Evolutionary conservation across 2,797 vertebrate genomes (phyloP).

Genomic region (Adrianichthys oophorus): DNA sequence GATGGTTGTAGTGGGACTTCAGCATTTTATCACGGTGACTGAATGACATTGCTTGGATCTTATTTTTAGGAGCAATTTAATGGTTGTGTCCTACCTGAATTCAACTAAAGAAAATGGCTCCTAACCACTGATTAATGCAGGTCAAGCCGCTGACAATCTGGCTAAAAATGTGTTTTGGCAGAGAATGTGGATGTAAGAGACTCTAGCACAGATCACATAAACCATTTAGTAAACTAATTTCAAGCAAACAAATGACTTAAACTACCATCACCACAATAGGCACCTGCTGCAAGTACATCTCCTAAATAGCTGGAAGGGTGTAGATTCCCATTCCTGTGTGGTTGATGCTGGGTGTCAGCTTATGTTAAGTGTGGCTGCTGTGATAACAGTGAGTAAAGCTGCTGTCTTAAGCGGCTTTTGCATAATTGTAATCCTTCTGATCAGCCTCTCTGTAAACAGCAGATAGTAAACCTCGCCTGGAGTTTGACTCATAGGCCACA

Average conservation of each 20-base stretch:
- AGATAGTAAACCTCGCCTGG: slow-evolving; percentile 60
- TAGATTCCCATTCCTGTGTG: slow-evolving; percentile 43
- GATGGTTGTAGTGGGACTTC: too few species aligned
- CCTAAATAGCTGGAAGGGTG: slow-evolving; percentile 30
- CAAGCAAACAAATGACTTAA: slow-evolving; percentile 22
- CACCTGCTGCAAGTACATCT: slow-evolving; percentile 52
- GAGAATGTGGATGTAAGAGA: too few species aligned
- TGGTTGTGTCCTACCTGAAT: too few species aligned
- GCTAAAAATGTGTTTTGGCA: too few species aligned
- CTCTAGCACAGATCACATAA: too few species aligned
- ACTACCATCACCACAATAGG: slow-evolving; percentile 13
- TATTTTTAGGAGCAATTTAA: too few species aligned
- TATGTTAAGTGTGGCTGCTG: slow-evolving; percentile 44
- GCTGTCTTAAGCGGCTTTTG: slow-evolving; percentile 62
- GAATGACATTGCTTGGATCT: too few species aligned
- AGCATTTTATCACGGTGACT: too few species aligned
- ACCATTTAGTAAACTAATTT: too few species aligned
- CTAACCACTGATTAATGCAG: too few species aligned
- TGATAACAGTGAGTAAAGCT: slow-evolving; percentile 59
- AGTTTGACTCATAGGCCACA: slow-evolving; percentile 31
- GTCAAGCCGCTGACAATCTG: too few species aligned
- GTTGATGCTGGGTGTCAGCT: slow-evolving; percentile 43
- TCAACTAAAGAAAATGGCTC: too few species aligned
- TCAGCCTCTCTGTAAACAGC: slow-evolving; percentile 60
- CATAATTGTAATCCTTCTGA: slow-evolving; percentile 69